Evolutionary conservation across 1,140 invertebrate species (phyloP), one percentile per base, ranked within the genome.

Genomic region (Procambarus virginalis): DNA sequence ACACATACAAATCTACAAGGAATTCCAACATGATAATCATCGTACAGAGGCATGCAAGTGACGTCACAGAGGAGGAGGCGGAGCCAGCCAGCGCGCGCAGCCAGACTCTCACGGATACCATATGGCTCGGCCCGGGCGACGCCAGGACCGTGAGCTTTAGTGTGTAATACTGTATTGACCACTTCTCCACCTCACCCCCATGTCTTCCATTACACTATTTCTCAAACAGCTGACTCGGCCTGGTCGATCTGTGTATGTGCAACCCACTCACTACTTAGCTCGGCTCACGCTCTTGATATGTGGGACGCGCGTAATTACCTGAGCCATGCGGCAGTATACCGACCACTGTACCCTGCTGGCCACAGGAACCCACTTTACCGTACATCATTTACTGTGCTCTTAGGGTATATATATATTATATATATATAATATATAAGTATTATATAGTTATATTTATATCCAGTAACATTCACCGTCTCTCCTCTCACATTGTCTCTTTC

Each of bases 81-180:
- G 51, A 55, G 51, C 8, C 51, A 12, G 51, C 51, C 51, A 64
- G 68, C 68, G 79, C 80, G 73, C 78, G 60, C 84, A 86, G 8
- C 55, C 84, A 49, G n/a, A 88, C 64, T 75, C 79, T 82, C 86
- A 89, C 86, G 68, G 64, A 89, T 82, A 49, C 80, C 79, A 83
- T 83, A 82, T 82, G 55, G 49, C 76, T 64, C 73, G 75, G 73
- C 84, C 48, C 51, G 45, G 70, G 34, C 2, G 12, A 22, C 58
- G 0, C 76, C 49, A 89, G 58, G 48, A 17, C 51, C 22, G 86
- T 83, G 86, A 89, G 86, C 55, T 10, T 89, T 60, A 89, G 86
- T 73, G n/a, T 75, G 51, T 55, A 51, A 49, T 55, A 55, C 73
- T 51, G 86, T 89, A 89, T 89, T 83, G 86, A 89, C 80, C 86